Evolutionary conservation across 2,797 vertebrate species (phyloP).

Genomic region (Eutrigla gurnardus): DNA sequence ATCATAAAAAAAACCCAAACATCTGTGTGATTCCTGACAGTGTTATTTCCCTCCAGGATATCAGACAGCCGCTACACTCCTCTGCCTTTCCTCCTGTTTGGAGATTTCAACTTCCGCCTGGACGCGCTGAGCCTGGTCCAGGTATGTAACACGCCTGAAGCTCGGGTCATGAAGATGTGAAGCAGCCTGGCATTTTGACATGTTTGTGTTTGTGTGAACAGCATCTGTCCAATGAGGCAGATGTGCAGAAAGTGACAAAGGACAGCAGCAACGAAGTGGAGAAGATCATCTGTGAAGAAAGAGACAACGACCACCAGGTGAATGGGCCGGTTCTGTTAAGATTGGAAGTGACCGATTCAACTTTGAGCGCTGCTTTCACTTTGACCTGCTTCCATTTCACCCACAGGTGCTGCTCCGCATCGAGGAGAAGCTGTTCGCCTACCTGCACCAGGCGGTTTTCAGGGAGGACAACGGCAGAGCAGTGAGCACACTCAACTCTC

Average conservation of each 20-base stretch:
- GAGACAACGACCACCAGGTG: conserved; percentile 84
- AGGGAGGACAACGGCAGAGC: conserved; percentile 84
- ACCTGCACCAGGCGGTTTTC: conserved; percentile 84
- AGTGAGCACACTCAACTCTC: conserved; percentile 68
- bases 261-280: conserved; percentile 81
- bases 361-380: background rate
- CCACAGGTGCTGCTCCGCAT: conserved; percentile 85
- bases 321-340: fast-evolving
- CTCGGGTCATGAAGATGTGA: background rate
- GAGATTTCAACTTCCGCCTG: conserved; percentile 90
- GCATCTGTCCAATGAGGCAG: conserved; percentile 80
- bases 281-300: conserved; percentile 85
- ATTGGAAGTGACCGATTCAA: background rate
- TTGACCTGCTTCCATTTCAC: background rate
- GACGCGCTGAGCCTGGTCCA: conserved; percentile 84
- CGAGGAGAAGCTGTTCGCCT: conserved; percentile 85
- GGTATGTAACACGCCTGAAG: conserved; percentile 63
- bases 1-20: background rate
- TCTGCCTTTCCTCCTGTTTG: conserved; percentile 87
- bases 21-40: background rate
- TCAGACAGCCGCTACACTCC: conserved; percentile 69
- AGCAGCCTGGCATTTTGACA: background rate
- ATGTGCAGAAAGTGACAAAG: conserved; percentile 81
- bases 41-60: conserved; percentile 61
- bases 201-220: conserved; percentile 57